A percentile compares a stretch with the other conserved stretches of the same genome.
These are phyloP conservation scores for Siniperca obscura DNA, from an alignment of 2,797 vertebrate species.

Conservation along the genomic window DNA sequence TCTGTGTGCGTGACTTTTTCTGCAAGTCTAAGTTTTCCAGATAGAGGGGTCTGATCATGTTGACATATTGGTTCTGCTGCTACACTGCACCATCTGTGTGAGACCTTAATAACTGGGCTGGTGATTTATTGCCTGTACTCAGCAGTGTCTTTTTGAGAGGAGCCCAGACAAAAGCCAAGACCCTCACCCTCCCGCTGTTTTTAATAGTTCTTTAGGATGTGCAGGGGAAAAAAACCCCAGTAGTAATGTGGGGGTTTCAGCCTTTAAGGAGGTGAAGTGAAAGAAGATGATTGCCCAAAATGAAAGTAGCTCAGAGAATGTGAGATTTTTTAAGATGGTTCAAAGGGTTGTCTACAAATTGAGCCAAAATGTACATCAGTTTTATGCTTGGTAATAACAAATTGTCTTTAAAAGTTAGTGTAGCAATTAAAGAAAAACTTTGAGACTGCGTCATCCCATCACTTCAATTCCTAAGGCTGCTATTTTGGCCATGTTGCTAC, in stretches of 20 bases:
- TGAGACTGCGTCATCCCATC: neutral
- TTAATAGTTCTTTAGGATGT: slow-evolving; percentile 83
- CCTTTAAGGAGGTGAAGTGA: slow-evolving; percentile 49
- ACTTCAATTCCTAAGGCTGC: neutral
- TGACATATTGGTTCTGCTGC: slow-evolving; percentile 20
- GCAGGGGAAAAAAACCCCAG: slow-evolving; percentile 28
- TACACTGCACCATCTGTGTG: slow-evolving; percentile 54
- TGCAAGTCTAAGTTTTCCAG: neutral
- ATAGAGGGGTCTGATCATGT: slow-evolving; percentile 13
- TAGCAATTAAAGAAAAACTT: neutral
- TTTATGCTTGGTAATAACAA: neutral
- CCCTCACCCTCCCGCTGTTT: slow-evolving; percentile 75
- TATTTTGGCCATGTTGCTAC: slow-evolving; percentile 24
- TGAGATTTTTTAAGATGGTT: slow-evolving; percentile 1
- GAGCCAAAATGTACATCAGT: neutral
- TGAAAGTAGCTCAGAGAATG: slow-evolving; percentile 30
- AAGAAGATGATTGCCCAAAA: slow-evolving; percentile 57
- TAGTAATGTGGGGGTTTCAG: slow-evolving; percentile 55
- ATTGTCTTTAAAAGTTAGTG: slow-evolving; percentile 10
- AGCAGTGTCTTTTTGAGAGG: slow-evolving; percentile 77
- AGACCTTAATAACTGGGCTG: slow-evolving; percentile 77
- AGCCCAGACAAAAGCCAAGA: slow-evolving; percentile 73
- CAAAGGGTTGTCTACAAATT: neutral
- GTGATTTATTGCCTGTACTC: slow-evolving; percentile 83
- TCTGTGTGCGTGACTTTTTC: slow-evolving; percentile 3